Evolutionary conservation across 92 coral and sea anemone genomes (phyloP), one percentile per base, ranked within the genome.

Genomic region (Plumapathes pennacea): DNA sequence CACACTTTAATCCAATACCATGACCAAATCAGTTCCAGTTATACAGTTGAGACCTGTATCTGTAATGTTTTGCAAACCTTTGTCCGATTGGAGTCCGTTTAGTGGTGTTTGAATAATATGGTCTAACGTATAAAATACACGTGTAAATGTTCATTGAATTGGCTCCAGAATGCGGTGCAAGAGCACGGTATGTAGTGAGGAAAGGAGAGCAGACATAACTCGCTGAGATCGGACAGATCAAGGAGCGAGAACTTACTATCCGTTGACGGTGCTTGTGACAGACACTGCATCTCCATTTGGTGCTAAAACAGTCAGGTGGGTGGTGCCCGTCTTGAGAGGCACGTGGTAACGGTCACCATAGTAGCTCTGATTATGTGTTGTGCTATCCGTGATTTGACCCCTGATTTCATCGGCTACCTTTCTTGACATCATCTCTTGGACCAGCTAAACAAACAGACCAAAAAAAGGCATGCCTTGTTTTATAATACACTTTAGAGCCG

Each of bases 231-330:
- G 31, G 39, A 24, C 50, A 24, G 9, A 13, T 1, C 29, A 25
- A 3, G 12, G 1, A 55, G 18, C 2, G 20, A 2, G 3, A 56
- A 84, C 98, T 88, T 74, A 92, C 98, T 84, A 92, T 64, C 98
- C 98, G 71, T 92, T 92, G 1, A 92, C 98, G 3, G 98, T 88
- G 44, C 96, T 92, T 10, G 98, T 92, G 15, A 92, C 94, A 6
- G 98, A 92, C 38, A 92, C 98, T 0, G 98, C 90, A 41, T 92
- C 96, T 7, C 98, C 98, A 26, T 84, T 77, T 2, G 84, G 81
- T 14, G 94, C 86, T 19, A 88, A 56, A 17, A 92, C 94, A 1
- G 83, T 56, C 26, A 92, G 57, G 71, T 88, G 96, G 12, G 98
- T 92, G 15, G 98, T 92, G 17, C 98, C 98, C 31, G 92, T 92